Conservation (phyloP, 2,888 invertebrate species). For the Ethmia dodecea region DNA sequence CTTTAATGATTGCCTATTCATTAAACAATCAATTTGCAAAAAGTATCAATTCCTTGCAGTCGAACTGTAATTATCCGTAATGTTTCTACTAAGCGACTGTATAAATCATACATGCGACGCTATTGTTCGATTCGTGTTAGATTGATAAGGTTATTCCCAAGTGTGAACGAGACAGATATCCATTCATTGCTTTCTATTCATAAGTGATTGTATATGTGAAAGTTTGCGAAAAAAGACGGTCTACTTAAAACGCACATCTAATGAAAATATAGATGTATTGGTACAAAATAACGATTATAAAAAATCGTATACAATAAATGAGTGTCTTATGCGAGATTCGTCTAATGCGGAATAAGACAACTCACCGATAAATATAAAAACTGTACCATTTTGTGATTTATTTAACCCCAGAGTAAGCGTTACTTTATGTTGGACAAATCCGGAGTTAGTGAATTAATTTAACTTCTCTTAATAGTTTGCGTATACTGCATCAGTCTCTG, state of each 20-base stretch:
- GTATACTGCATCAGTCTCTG: slow-evolving; percentile 35
- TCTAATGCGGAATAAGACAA: too few species aligned
- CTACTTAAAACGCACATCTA: not conserved
- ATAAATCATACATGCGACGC: slow-evolving; percentile 77
- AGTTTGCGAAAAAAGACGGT: slow-evolving; percentile 19
- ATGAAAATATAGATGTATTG: not conserved
- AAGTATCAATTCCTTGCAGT: slow-evolving; percentile 52
- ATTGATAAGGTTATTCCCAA: slow-evolving; percentile 75
- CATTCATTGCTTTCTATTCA: slow-evolving; percentile 64
- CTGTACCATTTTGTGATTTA: too few species aligned
- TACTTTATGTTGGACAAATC: too few species aligned
- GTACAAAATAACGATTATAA: not conserved
- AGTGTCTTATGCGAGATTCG: too few species aligned
- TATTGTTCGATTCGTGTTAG: slow-evolving; percentile 77
- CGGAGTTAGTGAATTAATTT: too few species aligned
- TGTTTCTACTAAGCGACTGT: slow-evolving; percentile 76
- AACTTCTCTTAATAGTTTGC: slow-evolving; percentile 25
- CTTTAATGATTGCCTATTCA: too few species aligned
- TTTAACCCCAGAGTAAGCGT: too few species aligned
- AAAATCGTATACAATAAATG: slow-evolving; percentile 1
- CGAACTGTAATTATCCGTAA: slow-evolving; percentile 72
- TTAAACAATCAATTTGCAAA: slow-evolving; percentile 22
- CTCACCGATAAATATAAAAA: too few species aligned
- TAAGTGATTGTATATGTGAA: slow-evolving; percentile 56
- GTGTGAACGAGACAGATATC: slow-evolving; percentile 73